Percentiles rank a stretch among this genome's conserved stretches.
Conservation (phyloP, 2,113 vertebrate genomes). For the Suricata suricatta region DNA sequence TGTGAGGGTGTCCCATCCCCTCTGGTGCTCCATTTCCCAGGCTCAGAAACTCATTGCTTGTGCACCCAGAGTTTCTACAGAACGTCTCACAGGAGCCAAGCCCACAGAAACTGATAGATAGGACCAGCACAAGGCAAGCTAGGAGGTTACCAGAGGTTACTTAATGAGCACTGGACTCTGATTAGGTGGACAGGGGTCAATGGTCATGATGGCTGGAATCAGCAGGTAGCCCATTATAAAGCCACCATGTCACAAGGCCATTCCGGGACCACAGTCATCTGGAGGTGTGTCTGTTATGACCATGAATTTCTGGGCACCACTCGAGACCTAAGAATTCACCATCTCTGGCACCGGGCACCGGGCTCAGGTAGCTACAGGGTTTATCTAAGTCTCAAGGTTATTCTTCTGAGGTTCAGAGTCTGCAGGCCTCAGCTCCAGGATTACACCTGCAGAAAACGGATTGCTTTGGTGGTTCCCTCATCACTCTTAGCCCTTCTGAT, state of each 20-base stretch:
- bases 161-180: background rate
- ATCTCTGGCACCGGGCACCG: background rate
- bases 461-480: background rate
- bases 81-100: background rate
- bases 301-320: background rate
- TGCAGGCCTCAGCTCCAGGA: background rate
- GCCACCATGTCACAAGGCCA: background rate
- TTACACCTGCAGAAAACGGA: background rate
- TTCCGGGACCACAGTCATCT: background rate
- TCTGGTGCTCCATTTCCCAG: background rate
- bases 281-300: background rate
- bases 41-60: background rate
- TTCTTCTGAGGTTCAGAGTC: background rate
- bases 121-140: background rate
- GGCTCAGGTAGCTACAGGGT: background rate
- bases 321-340: background rate
- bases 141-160: background rate
- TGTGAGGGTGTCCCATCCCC: background rate
- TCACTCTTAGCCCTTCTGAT: background rate
- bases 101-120: background rate
- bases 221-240: background rate
- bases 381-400: background rate
- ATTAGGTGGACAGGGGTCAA: background rate
- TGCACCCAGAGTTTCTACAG: background rate
- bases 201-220: background rate